phyloP scores from a whole-genome alignment of 2,888 invertebrate genomes.

The Patella pellucida region DNA sequence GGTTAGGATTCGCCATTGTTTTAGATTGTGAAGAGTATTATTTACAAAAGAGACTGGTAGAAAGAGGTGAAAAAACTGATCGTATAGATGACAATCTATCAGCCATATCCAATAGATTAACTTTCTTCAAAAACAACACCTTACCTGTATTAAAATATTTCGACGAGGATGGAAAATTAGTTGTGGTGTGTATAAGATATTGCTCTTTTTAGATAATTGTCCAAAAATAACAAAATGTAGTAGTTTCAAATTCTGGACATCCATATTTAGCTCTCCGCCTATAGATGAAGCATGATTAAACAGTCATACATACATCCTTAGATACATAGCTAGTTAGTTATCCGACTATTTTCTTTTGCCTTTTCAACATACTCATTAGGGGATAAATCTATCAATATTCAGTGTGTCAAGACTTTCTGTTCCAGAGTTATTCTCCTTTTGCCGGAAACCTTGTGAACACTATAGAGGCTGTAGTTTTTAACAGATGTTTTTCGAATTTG shows the following conservation, averaged over 20 bases:
- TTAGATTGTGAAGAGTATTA: conserved; percentile 66
- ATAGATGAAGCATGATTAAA: not conserved
- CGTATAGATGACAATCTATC: conserved; percentile 59
- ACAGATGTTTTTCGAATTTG: too few species aligned
- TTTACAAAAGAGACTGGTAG: conserved; percentile 53
- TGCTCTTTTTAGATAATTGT: not conserved
- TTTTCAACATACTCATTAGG: too few species aligned
- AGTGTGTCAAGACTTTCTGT: too few species aligned
- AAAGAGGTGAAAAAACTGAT: conserved; percentile 47
- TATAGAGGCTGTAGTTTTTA: too few species aligned
- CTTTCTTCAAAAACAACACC: conserved; percentile 63
- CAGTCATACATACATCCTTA: too few species aligned
- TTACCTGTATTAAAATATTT: conserved; percentile 62
- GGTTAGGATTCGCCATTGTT: conserved; percentile 58
- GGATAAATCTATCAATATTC: too few species aligned
- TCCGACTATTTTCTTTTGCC: too few species aligned
- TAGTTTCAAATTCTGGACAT: conserved; percentile 15
- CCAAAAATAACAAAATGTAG: not conserved
- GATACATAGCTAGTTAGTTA: too few species aligned
- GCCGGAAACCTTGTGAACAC: too few species aligned
- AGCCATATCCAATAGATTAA: conserved; percentile 56
- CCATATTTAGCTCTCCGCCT: conserved; percentile 29
- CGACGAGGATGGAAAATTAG: conserved; percentile 61
- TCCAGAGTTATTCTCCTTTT: too few species aligned
- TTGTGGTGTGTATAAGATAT: conserved; percentile 55